A percentile compares a stretch with the other conserved stretches of the same genome.
phyloP scores from a whole-genome alignment of 2,888 invertebrate genomes.

The Rugalucina vietnamica region DNA sequence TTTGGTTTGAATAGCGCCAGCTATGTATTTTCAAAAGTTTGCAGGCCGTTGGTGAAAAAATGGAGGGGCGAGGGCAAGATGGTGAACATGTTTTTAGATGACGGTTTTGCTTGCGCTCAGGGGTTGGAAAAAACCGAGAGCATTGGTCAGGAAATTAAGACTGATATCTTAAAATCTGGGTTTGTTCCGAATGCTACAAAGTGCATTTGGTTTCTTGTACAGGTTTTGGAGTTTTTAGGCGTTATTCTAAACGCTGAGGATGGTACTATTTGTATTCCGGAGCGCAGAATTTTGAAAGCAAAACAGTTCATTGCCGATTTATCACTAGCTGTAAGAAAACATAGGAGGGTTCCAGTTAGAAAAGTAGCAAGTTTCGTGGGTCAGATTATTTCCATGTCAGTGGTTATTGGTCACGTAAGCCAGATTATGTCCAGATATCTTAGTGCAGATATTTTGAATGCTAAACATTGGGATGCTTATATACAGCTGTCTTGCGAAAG shows the following conservation, averaged over 20 bases:
- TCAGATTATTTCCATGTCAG: slow-evolving; percentile 44
- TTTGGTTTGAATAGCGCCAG: slow-evolving; percentile 30
- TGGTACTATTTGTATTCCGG: slow-evolving; percentile 27
- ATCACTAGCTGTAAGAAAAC: neutral
- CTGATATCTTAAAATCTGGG: slow-evolving; percentile 30
- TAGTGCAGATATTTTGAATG: slow-evolving; percentile 23
- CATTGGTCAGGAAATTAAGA: slow-evolving; percentile 23
- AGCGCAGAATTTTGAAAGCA: slow-evolving; percentile 15
- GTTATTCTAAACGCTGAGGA: slow-evolving; percentile 11
- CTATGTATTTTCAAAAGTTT: slow-evolving; percentile 38
- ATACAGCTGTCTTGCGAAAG: neutral
- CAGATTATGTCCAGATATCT: slow-evolving; percentile 46
- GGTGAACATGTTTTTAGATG: slow-evolving; percentile 43
- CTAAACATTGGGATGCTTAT: neutral
- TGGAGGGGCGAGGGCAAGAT: slow-evolving; percentile 37
- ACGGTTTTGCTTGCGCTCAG: slow-evolving; percentile 36
- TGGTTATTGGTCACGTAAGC: slow-evolving; percentile 44
- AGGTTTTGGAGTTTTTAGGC: slow-evolving; percentile 32
- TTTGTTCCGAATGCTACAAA: slow-evolving; percentile 46
- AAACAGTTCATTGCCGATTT: slow-evolving; percentile 3
- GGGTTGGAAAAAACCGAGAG: neutral
- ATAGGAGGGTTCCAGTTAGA: slow-evolving; percentile 30
- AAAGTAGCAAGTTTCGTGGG: slow-evolving; percentile 44
- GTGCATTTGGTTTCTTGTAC: slow-evolving; percentile 39
- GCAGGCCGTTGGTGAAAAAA: slow-evolving; percentile 39